Percentiles rank a stretch among this genome's conserved stretches.
Evolutionary conservation across 2,888 invertebrate genomes (phyloP).

Genomic region (Chesias legatella): DNA sequence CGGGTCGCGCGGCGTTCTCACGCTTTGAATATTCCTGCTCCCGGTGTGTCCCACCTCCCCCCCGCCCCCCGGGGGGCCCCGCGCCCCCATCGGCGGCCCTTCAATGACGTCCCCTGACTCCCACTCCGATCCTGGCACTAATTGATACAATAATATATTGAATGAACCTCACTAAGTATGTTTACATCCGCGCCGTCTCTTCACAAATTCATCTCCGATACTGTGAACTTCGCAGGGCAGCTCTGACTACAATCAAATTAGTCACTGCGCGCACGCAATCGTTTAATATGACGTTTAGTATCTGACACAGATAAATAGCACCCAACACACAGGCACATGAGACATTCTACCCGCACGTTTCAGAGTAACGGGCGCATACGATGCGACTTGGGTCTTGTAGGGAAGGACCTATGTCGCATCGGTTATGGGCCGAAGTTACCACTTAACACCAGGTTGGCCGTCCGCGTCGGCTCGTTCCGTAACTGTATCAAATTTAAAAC

Average conservation of each 20-base stretch:
- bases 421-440: too few relatives aligned
- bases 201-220: constrained; percentile 22
- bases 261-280: constrained; percentile 14
- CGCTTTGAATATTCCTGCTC: constrained; percentile 80
- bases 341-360: too few relatives aligned
- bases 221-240: constrained; percentile 19
- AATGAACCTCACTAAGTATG: constrained; percentile 68
- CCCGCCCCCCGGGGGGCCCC: constrained; percentile 40
- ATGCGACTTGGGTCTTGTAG: too few relatives aligned
- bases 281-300: constrained; percentile 13
- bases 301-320: constrained; percentile 13
- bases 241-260: constrained; percentile 22
- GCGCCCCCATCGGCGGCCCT: constrained; percentile 62
- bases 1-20: constrained; percentile 79
- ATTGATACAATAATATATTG: too few relatives aligned
- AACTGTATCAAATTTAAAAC: constrained; percentile 24
- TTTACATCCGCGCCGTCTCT: constrained; percentile 56
- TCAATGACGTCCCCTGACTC: constrained; percentile 70
- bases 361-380: too few relatives aligned
- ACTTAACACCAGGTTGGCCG: too few relatives aligned
- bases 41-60: constrained; percentile 44
- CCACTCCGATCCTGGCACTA: constrained; percentile 61
- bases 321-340: too few relatives aligned
- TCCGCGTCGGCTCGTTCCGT: too few relatives aligned
- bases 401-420: too few relatives aligned